Percentiles rank a stretch among this genome's conserved stretches.
These are phyloP conservation scores for Leptodirus hochenwartii DNA, from an alignment of 2,888 invertebrate genomes.

Conservation along the genomic window DNA sequence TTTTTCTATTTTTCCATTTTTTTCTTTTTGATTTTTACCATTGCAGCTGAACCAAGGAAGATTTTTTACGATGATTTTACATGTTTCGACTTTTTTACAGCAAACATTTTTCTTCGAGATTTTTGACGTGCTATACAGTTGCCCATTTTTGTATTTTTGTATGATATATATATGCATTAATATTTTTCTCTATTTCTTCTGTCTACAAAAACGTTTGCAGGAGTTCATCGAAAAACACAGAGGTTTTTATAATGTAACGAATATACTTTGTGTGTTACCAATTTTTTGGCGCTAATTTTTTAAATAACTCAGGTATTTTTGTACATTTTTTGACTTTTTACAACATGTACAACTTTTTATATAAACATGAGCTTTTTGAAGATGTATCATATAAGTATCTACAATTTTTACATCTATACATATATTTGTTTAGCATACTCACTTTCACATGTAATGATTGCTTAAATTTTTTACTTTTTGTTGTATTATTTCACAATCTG, in stretches of 20 bases:
- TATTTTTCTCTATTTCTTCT: conserved; percentile 23
- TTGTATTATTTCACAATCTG: no score
- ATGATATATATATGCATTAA: conserved; percentile 12
- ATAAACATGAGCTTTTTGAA: not conserved
- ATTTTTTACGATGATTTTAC: conserved; percentile 18
- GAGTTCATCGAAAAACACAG: conserved; percentile 21
- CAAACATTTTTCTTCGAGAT: conserved; percentile 11
- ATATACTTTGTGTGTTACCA: conserved; percentile 11
- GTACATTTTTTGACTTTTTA: conserved; percentile 1
- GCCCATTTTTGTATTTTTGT: no score
- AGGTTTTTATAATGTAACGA: conserved; percentile 21
- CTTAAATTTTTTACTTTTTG: conserved; percentile 26
- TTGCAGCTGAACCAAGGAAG: conserved; percentile 27
- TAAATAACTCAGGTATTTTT: conserved; percentile 6
- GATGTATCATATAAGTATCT: no score
- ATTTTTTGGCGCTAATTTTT: conserved; percentile 7
- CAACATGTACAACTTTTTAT: not conserved
- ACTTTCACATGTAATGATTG: conserved; percentile 57
- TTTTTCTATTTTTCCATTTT: no score
- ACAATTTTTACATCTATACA: no score
- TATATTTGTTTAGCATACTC: conserved; percentile 36
- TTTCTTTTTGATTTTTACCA: conserved; percentile 25
- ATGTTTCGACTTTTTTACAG: conserved; percentile 11
- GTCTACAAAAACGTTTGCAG: conserved; percentile 33
- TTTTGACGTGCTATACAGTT: conserved; percentile 8